Percentiles rank a stretch among this genome's conserved stretches.
Conservation (phyloP, 2,797 vertebrate species). For the Anguilla megastoma region DNA sequence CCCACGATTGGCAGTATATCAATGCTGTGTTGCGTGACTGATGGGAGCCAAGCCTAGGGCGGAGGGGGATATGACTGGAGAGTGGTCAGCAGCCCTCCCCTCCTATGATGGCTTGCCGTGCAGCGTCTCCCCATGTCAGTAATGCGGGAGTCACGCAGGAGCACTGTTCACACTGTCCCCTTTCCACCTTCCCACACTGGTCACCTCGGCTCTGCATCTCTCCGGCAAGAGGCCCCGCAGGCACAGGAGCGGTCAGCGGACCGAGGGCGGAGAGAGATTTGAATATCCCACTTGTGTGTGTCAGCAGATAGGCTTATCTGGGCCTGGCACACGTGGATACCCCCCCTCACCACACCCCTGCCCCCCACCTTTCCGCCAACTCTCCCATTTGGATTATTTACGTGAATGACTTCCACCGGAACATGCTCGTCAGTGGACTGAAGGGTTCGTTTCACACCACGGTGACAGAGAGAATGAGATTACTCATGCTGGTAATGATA, state of each 20-base stretch:
- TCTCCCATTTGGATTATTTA: conserved; percentile 19
- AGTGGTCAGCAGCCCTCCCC: not conserved
- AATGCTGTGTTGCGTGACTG: not conserved
- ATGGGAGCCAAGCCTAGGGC: not conserved
- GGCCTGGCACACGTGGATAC: not conserved
- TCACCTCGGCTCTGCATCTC: not conserved
- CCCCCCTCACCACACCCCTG: not conserved
- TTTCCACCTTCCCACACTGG: not conserved
- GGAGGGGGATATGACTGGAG: not conserved
- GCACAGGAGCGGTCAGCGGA: not conserved
- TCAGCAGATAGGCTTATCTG: conserved; percentile 19
- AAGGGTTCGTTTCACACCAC: conserved; percentile 10
- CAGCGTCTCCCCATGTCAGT: not conserved
- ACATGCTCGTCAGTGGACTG: conserved; percentile 5
- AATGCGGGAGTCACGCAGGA: not conserved
- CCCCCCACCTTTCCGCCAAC: not conserved
- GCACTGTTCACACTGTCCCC: not conserved
- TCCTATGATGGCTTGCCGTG: not conserved
- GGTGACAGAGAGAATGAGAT: not conserved
- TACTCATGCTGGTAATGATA: conserved; percentile 9
- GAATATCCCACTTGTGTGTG: conserved; percentile 18
- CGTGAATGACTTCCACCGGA: conserved; percentile 11
- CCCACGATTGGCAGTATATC: conserved; percentile 15
- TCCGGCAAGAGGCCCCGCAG: not conserved
- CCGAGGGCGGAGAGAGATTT: not conserved